Base-by-base conservation (phyloP, 1,140 invertebrate genomes). In the Solenopsis fugax region DNA sequence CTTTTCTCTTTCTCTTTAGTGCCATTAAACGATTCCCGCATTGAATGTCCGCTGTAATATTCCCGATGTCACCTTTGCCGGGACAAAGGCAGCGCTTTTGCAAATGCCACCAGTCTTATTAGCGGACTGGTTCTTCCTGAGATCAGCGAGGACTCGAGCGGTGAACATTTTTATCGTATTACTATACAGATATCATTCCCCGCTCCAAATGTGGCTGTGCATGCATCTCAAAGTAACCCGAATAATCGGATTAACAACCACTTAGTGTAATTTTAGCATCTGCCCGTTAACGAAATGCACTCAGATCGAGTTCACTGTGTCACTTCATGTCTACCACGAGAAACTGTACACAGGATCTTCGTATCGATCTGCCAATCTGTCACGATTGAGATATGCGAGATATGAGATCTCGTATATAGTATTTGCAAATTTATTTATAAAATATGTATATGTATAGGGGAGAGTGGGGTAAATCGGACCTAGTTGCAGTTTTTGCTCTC, bases 111-210 rank as follows among this genome's bases (percentile, higher is more conserved):
- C 82, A 69, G 81, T 90, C 89, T 91, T 91, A 91, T 91, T 91
- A 91, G 69, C 69, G 54, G 60, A 69, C 69, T 56, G 87, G 78
- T 85, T 89, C 69, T 85, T 80, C 37, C 24, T 18, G 13, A 24
- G 58, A 76, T 48, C 48, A 67, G 76, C 29, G 50, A 80, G 48
- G 9, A 50, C 45, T 41, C 18, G 41, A 16, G 56, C 29, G 56
- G 18, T n/a, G 81, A 86, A 56, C 87, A 88, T 91, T 91, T 91
- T 91, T 88, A 90, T 91, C 89, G 60, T 77, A 91, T 91, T 91
- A 69, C 65, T 69, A 84, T 52, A 34, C 21, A 50, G 72, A 71
- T 41, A 52, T 87, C 78, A 64, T 73, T 60, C 45, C 21, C 13
- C 54, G 16, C 18, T 50, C 21, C 41, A 71, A 75, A 89, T 75